Evolutionary conservation across 2,888 invertebrate genomes (phyloP).

Genomic region (Polydrusus pterygomalis): DNA sequence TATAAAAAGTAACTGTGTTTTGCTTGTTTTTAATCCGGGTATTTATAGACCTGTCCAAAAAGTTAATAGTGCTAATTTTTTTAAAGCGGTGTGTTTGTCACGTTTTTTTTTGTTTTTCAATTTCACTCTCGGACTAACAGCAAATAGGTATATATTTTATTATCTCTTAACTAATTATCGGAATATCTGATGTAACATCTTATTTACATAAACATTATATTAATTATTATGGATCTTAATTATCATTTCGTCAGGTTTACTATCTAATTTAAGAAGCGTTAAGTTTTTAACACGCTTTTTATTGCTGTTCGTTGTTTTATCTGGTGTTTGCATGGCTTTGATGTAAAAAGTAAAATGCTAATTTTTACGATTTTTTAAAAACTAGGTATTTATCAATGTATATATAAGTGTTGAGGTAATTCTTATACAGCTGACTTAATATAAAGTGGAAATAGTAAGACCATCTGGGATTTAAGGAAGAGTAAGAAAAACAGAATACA

Average conservation of each 20-base stretch:
- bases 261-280: background rate
- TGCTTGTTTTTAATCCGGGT: background rate
- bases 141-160: background rate
- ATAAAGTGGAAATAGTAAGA: no score
- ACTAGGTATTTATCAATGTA: no score
- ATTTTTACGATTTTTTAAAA: no score
- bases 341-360: background rate
- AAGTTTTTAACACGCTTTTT: slow-evolving; percentile 3
- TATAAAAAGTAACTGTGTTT: background rate
- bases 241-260: slow-evolving; percentile 1
- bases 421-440: no score
- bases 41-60: slow-evolving; percentile 11
- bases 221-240: slow-evolving; percentile 15
- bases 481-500: no score
- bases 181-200: slow-evolving; percentile 7
- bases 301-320: background rate
- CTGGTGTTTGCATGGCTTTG: background rate
- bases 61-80: slow-evolving; percentile 13
- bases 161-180: slow-evolving; percentile 1
- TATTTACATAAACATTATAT: slow-evolving; percentile 7
- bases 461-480: no score
- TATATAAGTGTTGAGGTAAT: no score
- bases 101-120: background rate
- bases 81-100: background rate
- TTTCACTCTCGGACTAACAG: slow-evolving; percentile 4